Percentiles rank a stretch among this genome's conserved stretches.
Conservation (phyloP, 2,797 vertebrate genomes). For the Alfaro cultratus region DNA sequence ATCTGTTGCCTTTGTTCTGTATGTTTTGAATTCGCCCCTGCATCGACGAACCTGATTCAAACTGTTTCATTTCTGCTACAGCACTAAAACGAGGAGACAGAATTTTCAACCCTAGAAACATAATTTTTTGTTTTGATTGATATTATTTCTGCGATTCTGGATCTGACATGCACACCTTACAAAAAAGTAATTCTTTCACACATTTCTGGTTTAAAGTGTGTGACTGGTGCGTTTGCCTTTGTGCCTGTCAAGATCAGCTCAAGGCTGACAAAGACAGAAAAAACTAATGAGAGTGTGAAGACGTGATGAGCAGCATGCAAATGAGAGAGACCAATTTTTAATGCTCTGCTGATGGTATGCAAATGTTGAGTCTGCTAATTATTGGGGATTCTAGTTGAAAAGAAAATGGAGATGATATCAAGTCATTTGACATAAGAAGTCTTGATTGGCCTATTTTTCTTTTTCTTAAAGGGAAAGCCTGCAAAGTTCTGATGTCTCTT, state of each 20-base stretch:
- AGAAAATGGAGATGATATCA: slow-evolving; percentile 39
- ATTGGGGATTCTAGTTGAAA: slow-evolving; percentile 55
- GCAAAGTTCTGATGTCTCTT: slow-evolving; percentile 11
- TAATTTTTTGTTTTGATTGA: background rate
- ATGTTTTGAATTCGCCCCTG: background rate
- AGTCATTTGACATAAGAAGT: slow-evolving; percentile 48
- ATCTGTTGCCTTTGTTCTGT: background rate
- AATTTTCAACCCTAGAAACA: background rate
- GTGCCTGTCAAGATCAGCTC: slow-evolving; percentile 12
- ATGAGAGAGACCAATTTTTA: slow-evolving; percentile 51
- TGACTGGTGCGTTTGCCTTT: background rate
- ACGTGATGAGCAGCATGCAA: slow-evolving; percentile 26
- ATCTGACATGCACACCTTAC: too few species aligned
- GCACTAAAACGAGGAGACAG: background rate
- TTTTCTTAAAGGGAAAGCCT: slow-evolving; percentile 14
- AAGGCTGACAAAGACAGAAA: slow-evolving; percentile 1
- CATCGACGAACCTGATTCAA: background rate
- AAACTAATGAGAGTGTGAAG: slow-evolving; percentile 38
- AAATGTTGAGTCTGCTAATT: slow-evolving; percentile 68
- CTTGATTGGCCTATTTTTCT: slow-evolving; percentile 52
- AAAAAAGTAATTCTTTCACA: background rate
- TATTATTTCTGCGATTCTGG: background rate
- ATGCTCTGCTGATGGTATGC: slow-evolving; percentile 43
- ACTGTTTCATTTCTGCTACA: background rate
- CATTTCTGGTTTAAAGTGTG: slow-evolving; percentile 7